Percentiles rank a stretch among this genome's conserved stretches.
These are phyloP conservation scores for Aquatica leii DNA, from an alignment of 2,888 invertebrate genomes.

Conservation along the genomic window DNA sequence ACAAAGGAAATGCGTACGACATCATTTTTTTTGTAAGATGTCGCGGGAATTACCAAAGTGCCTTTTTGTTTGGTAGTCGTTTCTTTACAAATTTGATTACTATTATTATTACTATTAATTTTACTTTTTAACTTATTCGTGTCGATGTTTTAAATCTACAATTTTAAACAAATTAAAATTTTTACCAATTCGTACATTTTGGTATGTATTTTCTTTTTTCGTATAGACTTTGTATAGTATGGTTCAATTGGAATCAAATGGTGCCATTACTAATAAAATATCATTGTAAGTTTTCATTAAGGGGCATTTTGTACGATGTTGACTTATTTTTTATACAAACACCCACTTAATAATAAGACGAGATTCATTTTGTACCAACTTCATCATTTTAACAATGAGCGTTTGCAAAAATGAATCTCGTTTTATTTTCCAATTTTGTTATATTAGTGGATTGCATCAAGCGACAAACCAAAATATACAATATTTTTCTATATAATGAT, in stretches of 20 bases:
- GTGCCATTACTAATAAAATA: slow-evolving; percentile 27
- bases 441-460: slow-evolving; percentile 5
- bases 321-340: slow-evolving; percentile 2
- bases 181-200: background rate
- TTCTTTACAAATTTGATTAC: slow-evolving; percentile 21
- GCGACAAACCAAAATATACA: slow-evolving; percentile 20
- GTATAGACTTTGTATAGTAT: slow-evolving; percentile 15
- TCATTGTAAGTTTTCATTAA: slow-evolving; percentile 15
- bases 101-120: background rate
- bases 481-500: slow-evolving; percentile 35
- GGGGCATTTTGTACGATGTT: slow-evolving; percentile 20
- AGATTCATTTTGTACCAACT: background rate
- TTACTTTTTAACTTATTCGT: slow-evolving; percentile 25
- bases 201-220: slow-evolving; percentile 2
- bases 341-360: background rate
- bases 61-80: slow-evolving; percentile 51
- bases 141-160: slow-evolving; percentile 12
- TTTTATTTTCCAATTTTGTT: no score
- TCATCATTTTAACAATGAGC: no score
- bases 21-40: slow-evolving; percentile 1
- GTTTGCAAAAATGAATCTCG: background rate
- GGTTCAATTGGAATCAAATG: slow-evolving; percentile 30
- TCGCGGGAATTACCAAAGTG: slow-evolving; percentile 54
- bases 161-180: background rate
- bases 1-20: slow-evolving; percentile 5